Conservation (phyloP, 2,797 vertebrate genomes). For the Sternarchorhynchus goeldii region DNA sequence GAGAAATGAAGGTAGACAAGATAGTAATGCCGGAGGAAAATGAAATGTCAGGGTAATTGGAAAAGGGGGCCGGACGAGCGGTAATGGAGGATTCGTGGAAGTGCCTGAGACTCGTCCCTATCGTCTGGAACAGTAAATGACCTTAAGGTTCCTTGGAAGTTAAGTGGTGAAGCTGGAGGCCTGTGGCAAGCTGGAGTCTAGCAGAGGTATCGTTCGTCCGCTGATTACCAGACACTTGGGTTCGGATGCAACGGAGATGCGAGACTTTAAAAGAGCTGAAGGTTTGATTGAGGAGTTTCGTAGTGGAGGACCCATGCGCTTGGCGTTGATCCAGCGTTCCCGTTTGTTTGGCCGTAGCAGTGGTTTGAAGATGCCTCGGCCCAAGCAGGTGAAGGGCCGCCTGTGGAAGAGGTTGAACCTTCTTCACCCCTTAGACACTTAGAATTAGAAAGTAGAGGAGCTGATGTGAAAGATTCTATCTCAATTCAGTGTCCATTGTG, state of each 20-base stretch:
- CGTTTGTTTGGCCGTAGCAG: neutral
- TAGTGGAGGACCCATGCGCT: too few relatives aligned
- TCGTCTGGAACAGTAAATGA: conserved; percentile 33
- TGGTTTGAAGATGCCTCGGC: neutral
- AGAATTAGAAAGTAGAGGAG: too few relatives aligned
- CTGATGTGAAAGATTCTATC: too few relatives aligned
- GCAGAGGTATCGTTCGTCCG: conserved; percentile 24
- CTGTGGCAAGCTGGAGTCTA: conserved; percentile 10
- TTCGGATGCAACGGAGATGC: neutral
- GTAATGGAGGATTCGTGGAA: conserved; percentile 44
- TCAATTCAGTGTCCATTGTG: neutral
- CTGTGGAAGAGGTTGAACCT: neutral
- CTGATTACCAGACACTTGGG: neutral
- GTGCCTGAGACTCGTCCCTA: conserved; percentile 29
- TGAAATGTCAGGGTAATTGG: conserved; percentile 50
- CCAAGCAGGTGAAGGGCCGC: neutral
- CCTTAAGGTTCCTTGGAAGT: conserved; percentile 24
- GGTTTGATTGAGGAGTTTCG: neutral
- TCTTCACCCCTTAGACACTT: neutral
- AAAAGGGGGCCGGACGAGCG: conserved; percentile 24
- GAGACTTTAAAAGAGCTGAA: neutral
- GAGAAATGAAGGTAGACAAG: conserved; percentile 34
- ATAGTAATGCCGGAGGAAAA: conserved; percentile 44
- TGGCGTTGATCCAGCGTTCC: neutral
- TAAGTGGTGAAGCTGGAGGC: conserved; percentile 7